Evolutionary conservation across 1,140 invertebrate species (phyloP), one percentile per base, ranked within the genome.

Genomic region (Halictus rubicundus): DNA sequence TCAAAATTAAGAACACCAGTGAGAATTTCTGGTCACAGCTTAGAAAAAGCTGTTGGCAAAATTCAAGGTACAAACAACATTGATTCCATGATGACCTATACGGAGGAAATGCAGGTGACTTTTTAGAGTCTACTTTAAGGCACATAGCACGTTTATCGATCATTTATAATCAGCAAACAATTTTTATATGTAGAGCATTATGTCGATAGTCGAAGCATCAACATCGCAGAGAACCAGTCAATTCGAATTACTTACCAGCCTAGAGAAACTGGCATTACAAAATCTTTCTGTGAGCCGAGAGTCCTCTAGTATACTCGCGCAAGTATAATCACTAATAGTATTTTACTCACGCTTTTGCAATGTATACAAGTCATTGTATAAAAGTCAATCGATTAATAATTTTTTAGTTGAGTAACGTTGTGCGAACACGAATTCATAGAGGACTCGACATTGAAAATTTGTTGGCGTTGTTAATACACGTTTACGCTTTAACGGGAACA

Each of bases 401-500:
- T 14, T 87, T 94, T 76, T 88, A 95, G 94, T 92, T 95, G 14
- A 93, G 94, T 68, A 94, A 94, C 71, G 90, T 95, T 37, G 94
- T 95, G 79, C 94, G 94, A 88, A 94, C 92, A 12, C 92, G 95
- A 52, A 91, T 92, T 81, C 93, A 94, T 0, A 91, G 93, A 72
- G 93, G 93, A 61, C 85, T 96, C 0, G 90, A 94, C 0, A 90
- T 95, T 68, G 95, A 95, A 78, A 94, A 94, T 87, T 90, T 96
- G 5, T 87, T 96, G 7, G 93, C 94, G 8, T 88, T 96, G 16
- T 87, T 96, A 10, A 93, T 95, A 25, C 93, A 95, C 86, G 89
- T 95, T n/a, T 96, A 95, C 83, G 94, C 95, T 3, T 87, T 96
- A 3, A 93, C 92, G 77, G 95, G 95, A 4, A 94, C 92, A 1